These are phyloP conservation scores for Etheostoma nigrum DNA, from an alignment of 2,797 vertebrate species.

Conservation along the genomic window DNA sequence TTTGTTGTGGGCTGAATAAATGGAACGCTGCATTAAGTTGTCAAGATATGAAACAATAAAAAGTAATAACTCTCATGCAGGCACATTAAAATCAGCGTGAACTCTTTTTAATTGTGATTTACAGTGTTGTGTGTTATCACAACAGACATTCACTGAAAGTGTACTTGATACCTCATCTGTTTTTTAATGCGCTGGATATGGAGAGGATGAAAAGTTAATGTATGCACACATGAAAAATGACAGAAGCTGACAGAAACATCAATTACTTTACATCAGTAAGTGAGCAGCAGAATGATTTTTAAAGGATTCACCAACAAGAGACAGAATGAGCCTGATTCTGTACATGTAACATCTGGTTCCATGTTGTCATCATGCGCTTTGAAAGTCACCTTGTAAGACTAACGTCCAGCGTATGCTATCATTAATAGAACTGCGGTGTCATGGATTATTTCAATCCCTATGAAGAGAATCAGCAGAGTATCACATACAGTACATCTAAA, in stretches of 20 bases:
- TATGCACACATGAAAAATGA: conserved; percentile 50
- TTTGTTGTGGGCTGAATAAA: conserved; percentile 27
- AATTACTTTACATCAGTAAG: conserved; percentile 35
- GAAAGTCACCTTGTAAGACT: conserved; percentile 19
- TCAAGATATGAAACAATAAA: conserved; percentile 27
- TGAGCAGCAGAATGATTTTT: conserved; percentile 43
- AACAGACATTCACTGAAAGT: conserved; percentile 26
- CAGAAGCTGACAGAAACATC: conserved; percentile 47
- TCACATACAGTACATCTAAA: background rate
- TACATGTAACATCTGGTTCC: conserved; percentile 34
- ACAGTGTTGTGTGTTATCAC: conserved; percentile 18
- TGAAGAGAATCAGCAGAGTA: background rate
- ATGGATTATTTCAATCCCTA: conserved; percentile 15
- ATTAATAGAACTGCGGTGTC: conserved; percentile 19
- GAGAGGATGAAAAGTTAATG: conserved; percentile 38
- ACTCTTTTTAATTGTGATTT: conserved; percentile 48
- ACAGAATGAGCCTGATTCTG: conserved; percentile 34
- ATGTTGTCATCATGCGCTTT: conserved; percentile 22
- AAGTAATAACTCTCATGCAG: conserved; percentile 19
- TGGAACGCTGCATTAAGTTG: conserved; percentile 5
- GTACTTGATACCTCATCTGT: conserved; percentile 13
- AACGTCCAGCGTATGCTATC: conserved; percentile 15
- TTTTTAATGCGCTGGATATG: conserved; percentile 23
- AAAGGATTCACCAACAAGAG: conserved; percentile 37
- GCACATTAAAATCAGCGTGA: conserved; percentile 2